Evolutionary conservation across 2,113 vertebrate genomes (phyloP), one percentile per base, ranked within the genome.

Genomic region (Xiphorhynchus elegans): DNA sequence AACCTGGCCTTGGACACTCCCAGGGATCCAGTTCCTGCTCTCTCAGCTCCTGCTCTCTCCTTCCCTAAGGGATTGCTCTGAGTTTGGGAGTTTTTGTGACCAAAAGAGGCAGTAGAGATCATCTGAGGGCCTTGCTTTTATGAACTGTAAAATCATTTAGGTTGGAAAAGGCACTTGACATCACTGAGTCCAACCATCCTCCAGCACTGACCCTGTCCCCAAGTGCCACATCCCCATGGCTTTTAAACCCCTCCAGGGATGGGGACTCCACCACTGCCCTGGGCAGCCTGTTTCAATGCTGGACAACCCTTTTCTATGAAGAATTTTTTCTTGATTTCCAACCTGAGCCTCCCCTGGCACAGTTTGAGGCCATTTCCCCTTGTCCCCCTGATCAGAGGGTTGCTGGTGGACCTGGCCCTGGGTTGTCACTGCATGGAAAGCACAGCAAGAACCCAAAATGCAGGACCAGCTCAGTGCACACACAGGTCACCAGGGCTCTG

Each of bases 291-390:
- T 46, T n/a, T 23, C 46, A 64, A 24, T 31, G 10, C 76, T 53
- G 60, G 37, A n/a, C 18, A 53, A 8, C 10, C 10, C 26, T 53
- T 21, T 40, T 39, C 31, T 40, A 33, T 21, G 14, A 6, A 28
- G 25, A 44, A 55, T 24, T n/a, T n/a, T 25, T 25, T 15, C 58
- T 44, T 49, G 3, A 13, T 31, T 17, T 13, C 73, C 55, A 75
- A 17, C 18, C 20, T 47, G 55, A 13, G 19, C 18, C 17, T 66
- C 31, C 31, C 31, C 18, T 44, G 60, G 60, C 49, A 17, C 24
- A 2, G 4, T 21, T 13, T n/a, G 17, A 29, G 49, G 24, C 31
- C 2, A 0, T 76, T 60, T 56, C 49, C 31, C 28, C 2, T 40
- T 29, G 13, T 40, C 37, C 47, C 47, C 46, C 28, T n/a, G 35